Evolutionary conservation across 2,797 vertebrate genomes (phyloP).

Genomic region (Enteromius unitaeniatus): DNA sequence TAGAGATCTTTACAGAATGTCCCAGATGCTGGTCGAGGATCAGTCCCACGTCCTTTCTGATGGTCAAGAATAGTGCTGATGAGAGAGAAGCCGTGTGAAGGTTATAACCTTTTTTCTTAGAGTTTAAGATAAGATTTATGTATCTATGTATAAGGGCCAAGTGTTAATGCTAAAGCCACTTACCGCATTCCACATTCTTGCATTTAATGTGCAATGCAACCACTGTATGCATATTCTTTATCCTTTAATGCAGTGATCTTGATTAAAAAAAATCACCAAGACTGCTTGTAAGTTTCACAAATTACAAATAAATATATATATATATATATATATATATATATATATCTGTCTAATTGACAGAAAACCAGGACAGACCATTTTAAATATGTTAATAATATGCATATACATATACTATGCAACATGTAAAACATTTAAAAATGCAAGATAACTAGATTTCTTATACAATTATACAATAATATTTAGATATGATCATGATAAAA

Average conservation of each 20-base stretch:
- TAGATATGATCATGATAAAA: not conserved
- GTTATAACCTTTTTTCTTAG: not conserved
- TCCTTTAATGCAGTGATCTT: too few relatives aligned
- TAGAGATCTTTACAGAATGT: conserved; percentile 43
- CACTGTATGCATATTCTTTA: not conserved
- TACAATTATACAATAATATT: not conserved
- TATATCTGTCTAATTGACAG: too few relatives aligned
- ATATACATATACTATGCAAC: not conserved
- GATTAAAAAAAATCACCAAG: too few relatives aligned
- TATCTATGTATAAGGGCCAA: not conserved
- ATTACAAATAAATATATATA: not conserved
- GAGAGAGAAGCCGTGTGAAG: not conserved
- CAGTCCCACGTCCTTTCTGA: conserved; percentile 9
- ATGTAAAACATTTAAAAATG: not conserved
- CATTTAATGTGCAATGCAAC: not conserved
- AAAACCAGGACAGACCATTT: not conserved
- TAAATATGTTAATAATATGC: not conserved
- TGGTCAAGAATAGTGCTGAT: conserved; percentile 31
- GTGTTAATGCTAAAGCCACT: not conserved
- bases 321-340: too few relatives aligned
- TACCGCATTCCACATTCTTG: not conserved
- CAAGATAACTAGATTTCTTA: not conserved
- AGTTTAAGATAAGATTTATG: not conserved
- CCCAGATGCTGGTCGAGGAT: conserved; percentile 14
- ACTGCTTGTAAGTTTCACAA: not conserved